Evolutionary conservation across 2,113 vertebrate genomes (phyloP), one percentile per base, ranked within the genome.

Genomic region (Nyctereutes procyonoides): DNA sequence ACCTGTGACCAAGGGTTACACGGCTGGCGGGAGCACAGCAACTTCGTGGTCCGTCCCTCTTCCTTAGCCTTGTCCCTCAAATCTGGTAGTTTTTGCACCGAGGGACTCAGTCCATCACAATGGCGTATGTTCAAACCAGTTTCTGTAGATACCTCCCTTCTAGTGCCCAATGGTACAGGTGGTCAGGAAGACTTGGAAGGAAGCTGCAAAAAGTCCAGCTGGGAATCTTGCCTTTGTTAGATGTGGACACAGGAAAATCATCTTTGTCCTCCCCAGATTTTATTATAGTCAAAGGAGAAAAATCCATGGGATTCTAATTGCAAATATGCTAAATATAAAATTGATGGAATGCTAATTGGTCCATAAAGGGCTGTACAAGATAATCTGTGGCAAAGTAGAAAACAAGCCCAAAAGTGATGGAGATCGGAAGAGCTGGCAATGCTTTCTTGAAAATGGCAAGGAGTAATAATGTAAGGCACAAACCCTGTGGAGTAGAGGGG

Each of bases 301-400:
- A 96, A 97, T 98, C 97, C 96, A 89, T 1, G 93, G 96, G 96
- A 96, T 95, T 96, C 94, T 95, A 98, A 65, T 90, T 93, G 97
- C 90, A 93, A 76, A 81, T 94, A 60, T 97, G 98, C 99, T 99
- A 99, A 97, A 99, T 99, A 99, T 99, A 99, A 99, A 99, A 99
- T 88, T 99, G 99, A 98, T 99, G 99, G 58, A 99, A 99, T 2
- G 99, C 99, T 98, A 99, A 98, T 95, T 99, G 99, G 99, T 99
- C 99, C 99, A 99, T 99, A 97, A 99, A 99, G 67, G 99, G 99
- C 90, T 99, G 99, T 84, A 99, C 99, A 97, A 99, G 98, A 98
- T 99, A 99, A 98, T 99, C 99, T 85, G 99, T 99, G 97, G 99
- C 99, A 85, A 99, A 99, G 98, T 99, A 99, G 99, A 99, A 99